Base-by-base conservation (phyloP, 1,140 invertebrate species). In the Anagrus nilaparvatae region DNA sequence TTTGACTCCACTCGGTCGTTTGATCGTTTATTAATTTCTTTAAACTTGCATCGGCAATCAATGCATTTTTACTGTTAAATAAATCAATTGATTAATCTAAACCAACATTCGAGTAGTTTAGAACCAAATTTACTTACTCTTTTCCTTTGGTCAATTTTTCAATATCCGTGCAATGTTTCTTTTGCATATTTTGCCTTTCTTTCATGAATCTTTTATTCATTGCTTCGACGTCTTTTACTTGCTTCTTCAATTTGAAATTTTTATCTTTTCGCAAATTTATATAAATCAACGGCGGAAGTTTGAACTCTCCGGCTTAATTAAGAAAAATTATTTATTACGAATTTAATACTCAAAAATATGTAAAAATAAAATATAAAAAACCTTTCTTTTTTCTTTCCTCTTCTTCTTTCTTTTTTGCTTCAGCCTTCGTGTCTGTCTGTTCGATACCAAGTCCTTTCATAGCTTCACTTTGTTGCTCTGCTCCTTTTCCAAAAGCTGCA, bases 121-220 rank as follows among this genome's bases (percentile, higher is more conserved):
- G 23, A 30, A 19, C 34, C 27, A 16, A n/a, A 20, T 28, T 32
- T 39, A 67, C 75, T 75, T 58, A 90, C 84, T 84, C 87, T 68
- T 91, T 92, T 42, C 86, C 87, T 65, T 91, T 93, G 40, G 90
- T 79, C 46, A 95, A 70, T 64, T 95, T 96, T 59, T 98, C 94
- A 25, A 98, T 84, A 21, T 87, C 82, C 3, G 78, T 70, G 63
- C 90, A 89, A 60, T 99, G 96, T 34, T 82, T 78, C 64, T 97
- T 96, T 61, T 97, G 93, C 63, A 98, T 81, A 1, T 78, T 68
- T 50, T 83, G 75, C 53, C 87, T 81, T 62, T 98, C 94, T 61
- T 99, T 99, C 43, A 79, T 71, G 53, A 98, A 94, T 40, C 86
- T 82, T 56, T 97, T 97, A 53, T 79, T 83, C 67, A 97, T 71